A percentile compares a stretch with the other conserved stretches of the same genome.
These are phyloP conservation scores for Caenorhabditis brenneri DNA, from an alignment of 1,140 invertebrate genomes.

Conservation along the genomic window DNA sequence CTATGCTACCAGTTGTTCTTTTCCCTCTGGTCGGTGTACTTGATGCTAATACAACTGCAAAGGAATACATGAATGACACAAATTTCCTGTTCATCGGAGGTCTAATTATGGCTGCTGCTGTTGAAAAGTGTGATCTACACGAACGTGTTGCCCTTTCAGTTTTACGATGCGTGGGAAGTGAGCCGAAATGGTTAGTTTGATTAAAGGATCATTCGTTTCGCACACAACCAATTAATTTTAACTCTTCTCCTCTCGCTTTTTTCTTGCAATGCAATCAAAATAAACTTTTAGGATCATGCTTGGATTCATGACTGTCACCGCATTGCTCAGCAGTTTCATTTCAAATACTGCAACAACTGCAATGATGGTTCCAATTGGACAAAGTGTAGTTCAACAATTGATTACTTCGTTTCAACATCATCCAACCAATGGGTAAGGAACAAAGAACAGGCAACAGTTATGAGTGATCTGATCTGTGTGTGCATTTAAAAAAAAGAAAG, in stretches of 20 bases:
- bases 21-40: constrained; percentile 72
- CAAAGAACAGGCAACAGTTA: neutral
- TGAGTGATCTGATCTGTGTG: neutral
- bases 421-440: constrained; percentile 41
- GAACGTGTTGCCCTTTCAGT: constrained; percentile 82
- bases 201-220: neutral
- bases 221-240: neutral
- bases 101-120: constrained; percentile 82
- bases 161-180: constrained; percentile 79
- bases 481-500: neutral
- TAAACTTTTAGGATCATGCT: constrained; percentile 59
- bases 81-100: constrained; percentile 80
- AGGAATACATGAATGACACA: constrained; percentile 56
- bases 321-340: constrained; percentile 72
- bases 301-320: constrained; percentile 61
- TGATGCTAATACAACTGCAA: constrained; percentile 57
- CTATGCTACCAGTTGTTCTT: constrained; percentile 72
- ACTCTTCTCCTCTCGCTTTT: neutral
- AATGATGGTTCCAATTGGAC: constrained; percentile 73
- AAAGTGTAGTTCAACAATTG: constrained; percentile 68
- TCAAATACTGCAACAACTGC: constrained; percentile 73
- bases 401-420: constrained; percentile 49
- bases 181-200: constrained; percentile 72
- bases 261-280: too few relatives aligned
- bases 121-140: constrained; percentile 84